A percentile compares a stretch with the other conserved stretches of the same genome.
Evolutionary conservation across 2,113 vertebrate species (phyloP).

Genomic region (Harpagus bidentatus): DNA sequence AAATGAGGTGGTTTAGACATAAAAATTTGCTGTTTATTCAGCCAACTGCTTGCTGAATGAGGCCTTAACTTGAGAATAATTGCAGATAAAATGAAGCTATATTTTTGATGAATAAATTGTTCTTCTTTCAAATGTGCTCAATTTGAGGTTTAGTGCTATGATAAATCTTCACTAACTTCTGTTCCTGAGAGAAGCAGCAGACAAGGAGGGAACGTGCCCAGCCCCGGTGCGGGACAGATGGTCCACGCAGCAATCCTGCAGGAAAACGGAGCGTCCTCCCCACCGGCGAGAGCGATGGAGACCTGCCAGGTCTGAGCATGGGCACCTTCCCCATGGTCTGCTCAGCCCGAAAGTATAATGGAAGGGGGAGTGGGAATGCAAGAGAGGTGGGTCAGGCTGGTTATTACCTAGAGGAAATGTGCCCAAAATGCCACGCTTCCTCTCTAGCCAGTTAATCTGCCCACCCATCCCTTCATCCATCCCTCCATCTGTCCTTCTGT

Average conservation of each 20-base stretch:
- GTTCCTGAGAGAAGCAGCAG: background rate
- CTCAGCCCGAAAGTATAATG: rapidly evolving
- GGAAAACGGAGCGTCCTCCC: background rate
- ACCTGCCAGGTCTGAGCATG: background rate
- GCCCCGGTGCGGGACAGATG: background rate
- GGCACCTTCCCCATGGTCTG: rapidly evolving
- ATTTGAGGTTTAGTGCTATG: constrained; percentile 41
- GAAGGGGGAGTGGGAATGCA: background rate
- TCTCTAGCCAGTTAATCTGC: background rate
- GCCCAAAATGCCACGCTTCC: background rate
- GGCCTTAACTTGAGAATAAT: constrained; percentile 54
- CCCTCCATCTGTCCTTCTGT: background rate
- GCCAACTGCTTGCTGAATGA: constrained; percentile 14
- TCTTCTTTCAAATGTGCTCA: constrained; percentile 53
- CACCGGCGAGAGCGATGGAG: rapidly evolving
- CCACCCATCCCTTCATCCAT: background rate
- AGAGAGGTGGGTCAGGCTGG: background rate
- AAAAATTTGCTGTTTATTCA: constrained; percentile 45
- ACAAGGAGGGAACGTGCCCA: background rate
- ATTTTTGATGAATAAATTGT: constrained; percentile 63
- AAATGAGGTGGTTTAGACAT: background rate
- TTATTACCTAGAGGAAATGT: background rate
- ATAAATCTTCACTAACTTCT: constrained; percentile 56
- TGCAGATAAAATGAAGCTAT: constrained; percentile 43
- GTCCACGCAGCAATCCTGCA: background rate